Percentiles rank a stretch among this genome's conserved stretches.
Evolutionary conservation across 1,140 invertebrate species (phyloP).

Genomic region (Chionoecetes opilio): DNA sequence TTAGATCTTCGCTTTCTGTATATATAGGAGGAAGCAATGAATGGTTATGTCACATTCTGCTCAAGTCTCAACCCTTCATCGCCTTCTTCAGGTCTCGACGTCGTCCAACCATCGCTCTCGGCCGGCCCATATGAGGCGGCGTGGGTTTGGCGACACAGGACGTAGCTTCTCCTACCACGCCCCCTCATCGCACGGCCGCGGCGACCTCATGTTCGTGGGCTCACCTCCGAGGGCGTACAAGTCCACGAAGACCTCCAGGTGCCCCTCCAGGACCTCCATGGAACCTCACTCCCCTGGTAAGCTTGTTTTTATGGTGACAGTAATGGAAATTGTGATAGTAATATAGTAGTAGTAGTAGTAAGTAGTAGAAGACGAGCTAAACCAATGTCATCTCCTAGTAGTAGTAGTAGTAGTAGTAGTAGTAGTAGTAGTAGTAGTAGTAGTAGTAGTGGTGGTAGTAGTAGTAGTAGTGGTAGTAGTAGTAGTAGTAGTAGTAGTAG

Average conservation of each 20-base stretch:
- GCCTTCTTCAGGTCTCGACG: conserved; percentile 31
- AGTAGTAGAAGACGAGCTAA: neutral
- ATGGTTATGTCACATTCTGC: too few species aligned
- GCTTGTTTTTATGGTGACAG: neutral
- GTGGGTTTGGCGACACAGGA: conserved; percentile 64
- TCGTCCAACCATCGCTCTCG: conserved; percentile 61
- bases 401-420: neutral
- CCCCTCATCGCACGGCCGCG: conserved; percentile 33
- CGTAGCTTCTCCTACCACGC: conserved; percentile 75
- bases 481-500: too few species aligned
- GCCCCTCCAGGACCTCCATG: conserved; percentile 69
- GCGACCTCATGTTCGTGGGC: conserved; percentile 57
- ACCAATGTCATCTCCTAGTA: neutral
- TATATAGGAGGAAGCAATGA: too few species aligned
- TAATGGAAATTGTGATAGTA: neutral
- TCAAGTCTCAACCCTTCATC: neutral
- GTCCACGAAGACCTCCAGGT: conserved; percentile 73
- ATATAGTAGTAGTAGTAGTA: neutral
- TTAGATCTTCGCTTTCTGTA: too few species aligned
- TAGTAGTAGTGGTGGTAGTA: neutral
- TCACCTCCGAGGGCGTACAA: conserved; percentile 65
- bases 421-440: neutral
- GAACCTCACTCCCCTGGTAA: conserved; percentile 64
- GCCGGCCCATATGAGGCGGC: conserved; percentile 25
- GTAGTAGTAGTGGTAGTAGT: too few species aligned